phyloP scores from a whole-genome alignment of 35 echinoderm and acorn worm species.

The Patiria miniata region DNA sequence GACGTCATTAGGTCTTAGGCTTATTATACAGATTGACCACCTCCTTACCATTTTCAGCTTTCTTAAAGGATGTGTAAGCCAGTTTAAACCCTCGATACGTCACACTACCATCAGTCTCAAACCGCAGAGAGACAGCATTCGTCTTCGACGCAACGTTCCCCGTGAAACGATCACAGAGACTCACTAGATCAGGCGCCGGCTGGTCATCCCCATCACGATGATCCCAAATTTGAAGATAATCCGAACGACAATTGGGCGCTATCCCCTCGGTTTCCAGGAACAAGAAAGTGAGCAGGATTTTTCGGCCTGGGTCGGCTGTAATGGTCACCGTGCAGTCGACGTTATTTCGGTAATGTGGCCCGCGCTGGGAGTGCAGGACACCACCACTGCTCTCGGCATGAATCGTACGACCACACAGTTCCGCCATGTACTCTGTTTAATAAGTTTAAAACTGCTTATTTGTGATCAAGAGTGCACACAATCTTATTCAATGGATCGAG shows the following conservation, averaged over 20 bases:
- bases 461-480: too few relatives aligned
- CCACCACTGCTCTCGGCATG: neutral
- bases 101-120: neutral
- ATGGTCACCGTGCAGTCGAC: slow-evolving; percentile 26
- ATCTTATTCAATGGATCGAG: too few relatives aligned
- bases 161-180: neutral
- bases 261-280: slow-evolving; percentile 30
- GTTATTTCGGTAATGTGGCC: neutral
- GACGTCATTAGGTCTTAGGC: too few relatives aligned
- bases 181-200: neutral
- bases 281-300: slow-evolving; percentile 11
- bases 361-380: neutral
- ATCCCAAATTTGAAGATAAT: neutral
- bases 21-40: too few relatives aligned
- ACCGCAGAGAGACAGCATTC: neutral
- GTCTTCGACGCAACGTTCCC: neutral
- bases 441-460: too few relatives aligned
- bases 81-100: neutral
- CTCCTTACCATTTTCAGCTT: too few relatives aligned
- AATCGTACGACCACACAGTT: neutral
- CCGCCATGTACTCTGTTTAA: neutral
- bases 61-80: slow-evolving; percentile 18
- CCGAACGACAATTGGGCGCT: neutral
- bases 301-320: neutral
- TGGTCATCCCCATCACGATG: neutral